Evolutionary conservation across 2,888 invertebrate genomes (phyloP).

Genomic region (Orchesellides sinensis): DNA sequence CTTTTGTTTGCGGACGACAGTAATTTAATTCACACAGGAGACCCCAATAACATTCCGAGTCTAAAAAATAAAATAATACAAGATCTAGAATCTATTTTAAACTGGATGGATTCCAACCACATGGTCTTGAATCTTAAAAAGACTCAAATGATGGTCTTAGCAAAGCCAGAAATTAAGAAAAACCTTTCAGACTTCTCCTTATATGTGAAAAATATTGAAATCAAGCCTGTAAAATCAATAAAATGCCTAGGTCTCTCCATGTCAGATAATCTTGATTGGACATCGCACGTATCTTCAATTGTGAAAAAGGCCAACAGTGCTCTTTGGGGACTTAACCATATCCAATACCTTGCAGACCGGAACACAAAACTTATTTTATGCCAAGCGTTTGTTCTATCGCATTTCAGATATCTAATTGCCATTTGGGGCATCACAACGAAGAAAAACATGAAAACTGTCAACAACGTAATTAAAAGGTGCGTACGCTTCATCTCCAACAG

Average conservation of each 20-base stretch:
- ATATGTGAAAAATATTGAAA: not conserved
- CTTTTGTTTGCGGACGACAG: conserved; percentile 45
- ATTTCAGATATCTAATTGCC: not conserved
- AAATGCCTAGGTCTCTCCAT: conserved; percentile 15
- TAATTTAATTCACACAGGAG: not conserved
- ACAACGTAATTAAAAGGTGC: not conserved
- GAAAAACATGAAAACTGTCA: not conserved
- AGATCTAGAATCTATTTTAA: not conserved
- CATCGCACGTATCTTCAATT: not conserved
- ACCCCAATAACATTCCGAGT: not conserved
- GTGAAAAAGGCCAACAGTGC: not conserved
- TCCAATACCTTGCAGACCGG: not conserved
- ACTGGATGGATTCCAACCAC: conserved; percentile 40
- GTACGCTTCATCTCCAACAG: not conserved
- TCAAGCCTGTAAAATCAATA: not conserved
- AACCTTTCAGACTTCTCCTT: not conserved
- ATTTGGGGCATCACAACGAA: not conserved
- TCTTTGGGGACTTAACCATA: not conserved
- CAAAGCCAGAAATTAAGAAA: conserved; percentile 15
- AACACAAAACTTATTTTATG: not conserved
- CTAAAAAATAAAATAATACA: not conserved
- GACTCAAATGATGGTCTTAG: conserved; percentile 43
- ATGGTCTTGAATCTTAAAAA: conserved; percentile 50
- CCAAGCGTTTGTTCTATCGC: not conserved
- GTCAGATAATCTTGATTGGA: conserved; percentile 10